phyloP scores from a whole-genome alignment of 2,113 vertebrate species.

The Thomomys bottae region DNA sequence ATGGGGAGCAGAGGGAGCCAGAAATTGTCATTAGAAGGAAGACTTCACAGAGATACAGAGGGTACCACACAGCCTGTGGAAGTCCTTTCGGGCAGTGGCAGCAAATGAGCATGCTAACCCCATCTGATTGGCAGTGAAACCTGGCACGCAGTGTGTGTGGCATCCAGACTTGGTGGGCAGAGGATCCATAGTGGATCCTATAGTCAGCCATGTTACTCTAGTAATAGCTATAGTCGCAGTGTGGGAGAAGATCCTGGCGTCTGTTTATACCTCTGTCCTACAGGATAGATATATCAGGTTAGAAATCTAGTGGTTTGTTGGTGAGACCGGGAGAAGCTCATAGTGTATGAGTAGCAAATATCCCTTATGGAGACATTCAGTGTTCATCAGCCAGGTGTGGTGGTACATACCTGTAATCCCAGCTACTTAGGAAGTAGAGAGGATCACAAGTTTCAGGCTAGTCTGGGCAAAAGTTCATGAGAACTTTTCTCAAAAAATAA shows the following conservation, averaged over 20 bases:
- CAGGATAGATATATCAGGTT: background rate
- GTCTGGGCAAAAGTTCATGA: no score
- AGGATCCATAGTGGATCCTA: background rate
- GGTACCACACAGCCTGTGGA: background rate
- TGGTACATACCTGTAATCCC: no score
- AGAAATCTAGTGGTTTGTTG: background rate
- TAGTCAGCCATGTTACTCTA: background rate
- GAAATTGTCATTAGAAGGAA: background rate
- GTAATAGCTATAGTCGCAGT: no score
- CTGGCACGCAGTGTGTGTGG: background rate
- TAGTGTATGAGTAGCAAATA: background rate
- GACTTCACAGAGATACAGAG: background rate
- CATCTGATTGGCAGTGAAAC: background rate
- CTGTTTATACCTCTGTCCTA: background rate
- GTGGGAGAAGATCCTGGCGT: background rate
- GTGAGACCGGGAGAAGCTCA: background rate
- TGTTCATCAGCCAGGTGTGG: background rate
- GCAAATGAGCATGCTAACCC: background rate
- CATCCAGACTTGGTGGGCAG: background rate
- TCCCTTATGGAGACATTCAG: conserved; percentile 18
- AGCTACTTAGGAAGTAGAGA: no score
- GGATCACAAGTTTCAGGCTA: no score
- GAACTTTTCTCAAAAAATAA: no score
- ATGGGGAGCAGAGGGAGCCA: background rate
- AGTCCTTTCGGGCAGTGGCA: background rate